Evolutionary conservation across 2,113 vertebrate genomes (phyloP).

Genomic region (Pyxicephalus adspersus): DNA sequence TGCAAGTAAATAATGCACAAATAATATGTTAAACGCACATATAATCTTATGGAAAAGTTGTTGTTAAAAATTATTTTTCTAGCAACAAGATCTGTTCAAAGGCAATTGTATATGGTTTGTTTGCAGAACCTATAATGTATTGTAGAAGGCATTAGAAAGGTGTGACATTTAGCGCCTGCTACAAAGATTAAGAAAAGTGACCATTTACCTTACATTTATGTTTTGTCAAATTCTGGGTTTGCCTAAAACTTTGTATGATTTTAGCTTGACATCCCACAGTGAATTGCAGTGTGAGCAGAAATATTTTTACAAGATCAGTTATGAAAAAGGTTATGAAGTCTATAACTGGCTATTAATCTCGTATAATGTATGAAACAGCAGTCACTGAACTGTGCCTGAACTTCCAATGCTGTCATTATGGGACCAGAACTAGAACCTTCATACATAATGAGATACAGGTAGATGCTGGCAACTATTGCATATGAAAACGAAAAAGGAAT

Average conservation of each 20-base stretch:
- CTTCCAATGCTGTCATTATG: constrained; percentile 28
- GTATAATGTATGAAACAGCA: constrained; percentile 20
- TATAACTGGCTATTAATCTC: constrained; percentile 37
- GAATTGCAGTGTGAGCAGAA: constrained; percentile 7
- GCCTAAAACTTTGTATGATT: constrained; percentile 16
- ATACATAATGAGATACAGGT: neutral
- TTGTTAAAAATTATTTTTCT: too few relatives aligned
- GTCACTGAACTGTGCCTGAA: constrained; percentile 43
- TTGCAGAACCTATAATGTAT: too few relatives aligned
- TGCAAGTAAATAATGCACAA: too few relatives aligned
- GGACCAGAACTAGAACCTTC: constrained; percentile 15
- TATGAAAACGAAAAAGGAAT: too few relatives aligned
- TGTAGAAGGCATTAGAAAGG: too few relatives aligned
- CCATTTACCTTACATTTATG: neutral
- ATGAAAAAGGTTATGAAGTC: constrained; percentile 43
- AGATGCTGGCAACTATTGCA: neutral
- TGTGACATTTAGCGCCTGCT: constrained; percentile 1
- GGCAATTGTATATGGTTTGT: neutral
- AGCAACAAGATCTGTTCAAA: neutral
- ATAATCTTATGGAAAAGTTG: too few relatives aligned
- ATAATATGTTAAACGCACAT: too few relatives aligned
- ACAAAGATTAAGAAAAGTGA: constrained; percentile 14
- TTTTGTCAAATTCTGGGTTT: constrained; percentile 14
- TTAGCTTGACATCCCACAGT: constrained; percentile 13
- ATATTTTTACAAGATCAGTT: constrained; percentile 24